phyloP scores from a whole-genome alignment of 2,113 vertebrate species.

The Phyllostomus discolor region DNA sequence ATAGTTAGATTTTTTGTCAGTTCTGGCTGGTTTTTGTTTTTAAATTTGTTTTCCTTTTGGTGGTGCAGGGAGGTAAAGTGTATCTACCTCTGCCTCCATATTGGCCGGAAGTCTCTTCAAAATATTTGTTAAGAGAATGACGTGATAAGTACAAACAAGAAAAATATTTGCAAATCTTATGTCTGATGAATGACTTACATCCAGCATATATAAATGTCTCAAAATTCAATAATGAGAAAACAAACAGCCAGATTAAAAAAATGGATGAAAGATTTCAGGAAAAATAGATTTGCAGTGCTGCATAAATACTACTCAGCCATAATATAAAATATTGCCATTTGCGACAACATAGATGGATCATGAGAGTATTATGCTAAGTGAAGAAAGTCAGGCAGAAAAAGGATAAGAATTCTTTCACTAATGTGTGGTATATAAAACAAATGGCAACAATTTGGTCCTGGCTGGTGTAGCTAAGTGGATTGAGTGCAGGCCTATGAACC shows the following conservation, averaged over 20 bases:
- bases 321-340: neutral
- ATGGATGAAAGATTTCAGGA: neutral
- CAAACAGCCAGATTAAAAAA: neutral
- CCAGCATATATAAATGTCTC: neutral
- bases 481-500: too few species aligned
- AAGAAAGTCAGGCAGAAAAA: neutral
- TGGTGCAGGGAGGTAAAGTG: too few species aligned
- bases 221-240: neutral
- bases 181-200: neutral
- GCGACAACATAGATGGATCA: neutral
- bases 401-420: neutral
- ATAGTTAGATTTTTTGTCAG: too few species aligned
- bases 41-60: too few species aligned
- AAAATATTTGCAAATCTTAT: neutral
- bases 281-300: neutral
- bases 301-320: neutral
- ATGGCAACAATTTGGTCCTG: neutral
- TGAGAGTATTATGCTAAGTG: neutral
- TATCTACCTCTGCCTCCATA: too few species aligned
- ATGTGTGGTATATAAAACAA: neutral
- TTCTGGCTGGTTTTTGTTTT: too few species aligned
- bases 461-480: too few species aligned
- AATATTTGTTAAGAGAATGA: neutral
- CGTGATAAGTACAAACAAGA: neutral
- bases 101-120: neutral